Percentiles rank a stretch among this genome's conserved stretches.
Evolutionary conservation across 2,888 invertebrate genomes (phyloP).

Genomic region (Eristalis arbustorum): DNA sequence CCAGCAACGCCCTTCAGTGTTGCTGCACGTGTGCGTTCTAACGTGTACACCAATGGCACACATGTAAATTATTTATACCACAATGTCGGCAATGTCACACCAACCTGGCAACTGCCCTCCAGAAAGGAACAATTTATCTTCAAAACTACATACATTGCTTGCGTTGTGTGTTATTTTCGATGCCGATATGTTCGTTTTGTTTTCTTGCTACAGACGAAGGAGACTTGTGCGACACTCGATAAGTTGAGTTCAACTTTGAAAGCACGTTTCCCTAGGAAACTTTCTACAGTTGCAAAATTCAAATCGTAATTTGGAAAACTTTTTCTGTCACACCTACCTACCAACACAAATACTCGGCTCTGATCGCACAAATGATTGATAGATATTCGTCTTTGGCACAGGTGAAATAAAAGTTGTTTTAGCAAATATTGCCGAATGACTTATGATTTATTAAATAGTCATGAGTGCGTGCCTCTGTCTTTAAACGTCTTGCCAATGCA

Average conservation of each 20-base stretch:
- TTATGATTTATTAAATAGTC: slow-evolving; percentile 3
- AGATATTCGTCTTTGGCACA: slow-evolving; percentile 32
- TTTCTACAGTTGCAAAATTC: slow-evolving; percentile 55
- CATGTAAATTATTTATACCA: slow-evolving; percentile 35
- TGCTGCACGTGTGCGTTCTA: background rate
- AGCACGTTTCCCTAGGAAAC: slow-evolving; percentile 28
- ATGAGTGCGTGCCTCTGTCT: background rate
- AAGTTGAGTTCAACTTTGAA: slow-evolving; percentile 8
- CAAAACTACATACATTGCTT: slow-evolving; percentile 17
- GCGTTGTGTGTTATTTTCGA: slow-evolving; percentile 7
- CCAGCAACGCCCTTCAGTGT: background rate
- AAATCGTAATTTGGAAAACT: slow-evolving; percentile 57
- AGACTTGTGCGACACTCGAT: slow-evolving; percentile 1
- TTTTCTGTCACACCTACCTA: background rate
- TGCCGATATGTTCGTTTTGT: slow-evolving; percentile 36
- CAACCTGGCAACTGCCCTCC: slow-evolving; percentile 17
- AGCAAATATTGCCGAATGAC: slow-evolving; percentile 15
- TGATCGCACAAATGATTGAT: slow-evolving; percentile 41
- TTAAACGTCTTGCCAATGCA: background rate
- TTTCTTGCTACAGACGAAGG: slow-evolving; percentile 5
- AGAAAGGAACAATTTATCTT: slow-evolving; percentile 45
- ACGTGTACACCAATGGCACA: slow-evolving; percentile 20
- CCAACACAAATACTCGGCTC: background rate
- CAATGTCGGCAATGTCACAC: slow-evolving; percentile 3
- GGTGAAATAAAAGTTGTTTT: slow-evolving; percentile 36